phyloP scores from a whole-genome alignment of 2,797 vertebrate species.

The Cygnus olor region DNA sequence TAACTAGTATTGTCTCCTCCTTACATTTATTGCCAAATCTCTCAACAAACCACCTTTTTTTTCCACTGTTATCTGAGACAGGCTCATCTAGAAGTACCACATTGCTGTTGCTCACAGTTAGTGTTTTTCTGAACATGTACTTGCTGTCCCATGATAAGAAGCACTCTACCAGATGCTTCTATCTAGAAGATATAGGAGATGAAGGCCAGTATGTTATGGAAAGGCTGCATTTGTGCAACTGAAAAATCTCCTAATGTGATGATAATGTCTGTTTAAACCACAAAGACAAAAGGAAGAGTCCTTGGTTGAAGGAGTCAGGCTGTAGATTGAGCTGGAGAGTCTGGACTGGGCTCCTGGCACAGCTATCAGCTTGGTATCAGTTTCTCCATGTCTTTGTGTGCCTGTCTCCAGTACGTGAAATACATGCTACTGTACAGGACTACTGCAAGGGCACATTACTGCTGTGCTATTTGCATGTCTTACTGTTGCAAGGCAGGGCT shows the following conservation, averaged over 20 bases:
- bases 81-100: neutral
- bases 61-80: neutral
- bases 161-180: neutral
- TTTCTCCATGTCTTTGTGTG: neutral
- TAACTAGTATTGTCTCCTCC: neutral
- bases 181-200: neutral
- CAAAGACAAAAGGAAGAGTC: neutral
- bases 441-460: neutral
- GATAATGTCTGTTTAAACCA: neutral
- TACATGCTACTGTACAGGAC: neutral
- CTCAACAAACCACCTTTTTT: neutral
- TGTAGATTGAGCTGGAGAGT: neutral
- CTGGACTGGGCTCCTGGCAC: neutral
- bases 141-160: neutral
- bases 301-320: neutral
- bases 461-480: neutral
- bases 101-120: accelerated
- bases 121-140: neutral
- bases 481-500: neutral
- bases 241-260: neutral
- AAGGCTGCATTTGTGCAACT: neutral
- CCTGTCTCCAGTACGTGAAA: neutral
- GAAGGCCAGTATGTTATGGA: neutral
- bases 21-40: neutral
- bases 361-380: neutral